A percentile compares a stretch with the other conserved stretches of the same genome.
Conservation (phyloP, 1,140 invertebrate genomes). For the Zaprionus ornatus region DNA sequence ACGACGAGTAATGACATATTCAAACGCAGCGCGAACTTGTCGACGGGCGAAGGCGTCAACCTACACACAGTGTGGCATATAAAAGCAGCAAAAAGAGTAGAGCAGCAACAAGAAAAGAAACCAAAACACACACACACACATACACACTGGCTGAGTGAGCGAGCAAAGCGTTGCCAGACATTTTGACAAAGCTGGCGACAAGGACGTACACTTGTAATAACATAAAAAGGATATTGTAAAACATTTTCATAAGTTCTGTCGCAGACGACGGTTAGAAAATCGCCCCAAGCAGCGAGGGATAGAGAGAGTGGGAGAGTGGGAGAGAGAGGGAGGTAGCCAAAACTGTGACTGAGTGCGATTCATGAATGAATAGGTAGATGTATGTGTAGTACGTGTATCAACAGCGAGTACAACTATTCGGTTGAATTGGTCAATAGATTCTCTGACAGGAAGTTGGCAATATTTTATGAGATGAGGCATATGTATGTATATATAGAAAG, state of each 20-base stretch:
- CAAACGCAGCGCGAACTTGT: constrained; percentile 78
- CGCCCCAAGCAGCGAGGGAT: neutral
- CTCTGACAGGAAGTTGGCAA: constrained; percentile 17
- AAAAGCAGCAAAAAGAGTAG: neutral
- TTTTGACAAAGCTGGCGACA: constrained; percentile 83
- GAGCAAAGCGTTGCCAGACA: constrained; percentile 74
- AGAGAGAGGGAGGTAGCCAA: neutral
- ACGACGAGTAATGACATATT: constrained; percentile 75
- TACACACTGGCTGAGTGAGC: neutral
- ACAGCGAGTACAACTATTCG: neutral
- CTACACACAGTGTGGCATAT: constrained; percentile 15
- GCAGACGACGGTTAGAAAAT: constrained; percentile 15
- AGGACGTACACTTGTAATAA: constrained; percentile 83
- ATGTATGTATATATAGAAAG: too few species aligned
- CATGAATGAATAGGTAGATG: constrained; percentile 7
- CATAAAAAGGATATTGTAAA: constrained; percentile 84
- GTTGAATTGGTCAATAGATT: constrained; percentile 14
- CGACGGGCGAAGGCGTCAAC: constrained; percentile 67
- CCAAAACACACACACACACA: constrained; percentile 3
- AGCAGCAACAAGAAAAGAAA: neutral
- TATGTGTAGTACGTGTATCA: neutral
- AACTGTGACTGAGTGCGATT: constrained; percentile 13
- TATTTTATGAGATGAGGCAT: neutral
- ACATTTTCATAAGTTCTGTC: constrained; percentile 83
- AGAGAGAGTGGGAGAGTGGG: neutral